phyloP scores from a whole-genome alignment of 2,113 vertebrate genomes.

The Gallinago paraguaiae region DNA sequence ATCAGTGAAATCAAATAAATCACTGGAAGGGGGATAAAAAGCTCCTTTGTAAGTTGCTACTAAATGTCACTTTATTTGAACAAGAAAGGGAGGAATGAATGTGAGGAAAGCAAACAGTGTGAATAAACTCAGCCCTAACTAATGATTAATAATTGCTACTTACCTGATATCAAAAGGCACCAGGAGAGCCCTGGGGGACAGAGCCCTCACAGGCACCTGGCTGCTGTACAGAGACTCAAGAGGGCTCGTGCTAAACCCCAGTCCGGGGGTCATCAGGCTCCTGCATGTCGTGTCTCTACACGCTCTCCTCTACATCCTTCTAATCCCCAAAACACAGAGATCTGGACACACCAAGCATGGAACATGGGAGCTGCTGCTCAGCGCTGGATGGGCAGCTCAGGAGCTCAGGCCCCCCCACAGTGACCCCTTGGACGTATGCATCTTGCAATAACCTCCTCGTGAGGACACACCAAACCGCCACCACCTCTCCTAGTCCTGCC shows the following conservation, averaged over 20 bases:
- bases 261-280: not conserved
- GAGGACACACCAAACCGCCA: not conserved
- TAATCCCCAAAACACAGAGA: not conserved
- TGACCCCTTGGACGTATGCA: fast-evolving
- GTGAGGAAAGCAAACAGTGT: constrained; percentile 18
- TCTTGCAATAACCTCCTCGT: fast-evolving
- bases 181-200: not conserved
- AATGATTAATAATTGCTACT: constrained; percentile 8
- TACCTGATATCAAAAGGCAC: not conserved
- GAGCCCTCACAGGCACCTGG: not conserved
- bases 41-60: constrained; percentile 4
- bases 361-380: fast-evolving
- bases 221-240: not conserved
- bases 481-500: not conserved
- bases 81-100: not conserved
- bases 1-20: constrained; percentile 47
- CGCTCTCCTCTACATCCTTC: not conserved
- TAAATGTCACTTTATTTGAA: constrained; percentile 20
- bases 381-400: not conserved
- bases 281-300: not conserved
- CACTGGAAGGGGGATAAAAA: not conserved
- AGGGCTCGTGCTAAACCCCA: not conserved
- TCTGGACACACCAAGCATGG: not conserved
- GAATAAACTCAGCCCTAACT: constrained; percentile 5
- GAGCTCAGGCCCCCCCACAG: not conserved